Percentiles rank a stretch among this genome's conserved stretches.
These are phyloP conservation scores for Apogon hyalosoma DNA, from an alignment of 2,797 vertebrate species.

Conservation along the genomic window DNA sequence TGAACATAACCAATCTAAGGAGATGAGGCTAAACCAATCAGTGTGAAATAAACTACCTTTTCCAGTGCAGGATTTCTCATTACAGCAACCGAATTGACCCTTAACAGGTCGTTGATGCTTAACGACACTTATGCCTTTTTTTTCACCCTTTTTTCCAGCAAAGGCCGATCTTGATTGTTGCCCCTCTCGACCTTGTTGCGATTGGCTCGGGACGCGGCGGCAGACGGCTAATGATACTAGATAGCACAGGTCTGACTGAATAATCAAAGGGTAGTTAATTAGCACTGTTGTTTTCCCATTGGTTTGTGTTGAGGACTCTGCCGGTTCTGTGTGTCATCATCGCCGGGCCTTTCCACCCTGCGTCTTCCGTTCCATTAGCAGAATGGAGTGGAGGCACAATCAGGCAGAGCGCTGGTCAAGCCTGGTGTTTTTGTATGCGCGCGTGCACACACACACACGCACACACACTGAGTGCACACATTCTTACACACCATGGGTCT, in stretches of 20 bases:
- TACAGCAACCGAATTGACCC: slow-evolving; percentile 7
- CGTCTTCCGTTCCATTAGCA: slow-evolving; percentile 42
- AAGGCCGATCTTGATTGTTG: slow-evolving; percentile 28
- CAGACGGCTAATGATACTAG: slow-evolving; percentile 37
- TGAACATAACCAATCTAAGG: not conserved
- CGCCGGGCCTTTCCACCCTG: slow-evolving; percentile 7
- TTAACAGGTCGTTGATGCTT: slow-evolving; percentile 3
- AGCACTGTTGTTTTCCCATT: slow-evolving; percentile 42
- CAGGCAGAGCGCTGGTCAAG: slow-evolving; percentile 35
- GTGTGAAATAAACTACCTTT: not conserved
- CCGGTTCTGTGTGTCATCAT: slow-evolving; percentile 16
- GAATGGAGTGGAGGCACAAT: slow-evolving; percentile 52
- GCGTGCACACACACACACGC: slow-evolving; percentile 9
- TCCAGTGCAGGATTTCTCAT: slow-evolving; percentile 8
- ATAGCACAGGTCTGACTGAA: slow-evolving; percentile 30
- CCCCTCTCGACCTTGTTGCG: slow-evolving; percentile 24
- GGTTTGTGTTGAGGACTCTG: slow-evolving; percentile 27
- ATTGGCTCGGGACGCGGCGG: slow-evolving; percentile 33
- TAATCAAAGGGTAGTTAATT: slow-evolving; percentile 67
- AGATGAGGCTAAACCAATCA: not conserved
- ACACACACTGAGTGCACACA: not conserved
- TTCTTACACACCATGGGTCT: not conserved
- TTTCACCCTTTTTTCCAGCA: not conserved
- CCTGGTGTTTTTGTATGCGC: not conserved
- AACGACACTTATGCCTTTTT: slow-evolving; percentile 2